These are phyloP conservation scores for Amiota mariae DNA, from an alignment of 2,888 invertebrate genomes.

Conservation along the genomic window DNA sequence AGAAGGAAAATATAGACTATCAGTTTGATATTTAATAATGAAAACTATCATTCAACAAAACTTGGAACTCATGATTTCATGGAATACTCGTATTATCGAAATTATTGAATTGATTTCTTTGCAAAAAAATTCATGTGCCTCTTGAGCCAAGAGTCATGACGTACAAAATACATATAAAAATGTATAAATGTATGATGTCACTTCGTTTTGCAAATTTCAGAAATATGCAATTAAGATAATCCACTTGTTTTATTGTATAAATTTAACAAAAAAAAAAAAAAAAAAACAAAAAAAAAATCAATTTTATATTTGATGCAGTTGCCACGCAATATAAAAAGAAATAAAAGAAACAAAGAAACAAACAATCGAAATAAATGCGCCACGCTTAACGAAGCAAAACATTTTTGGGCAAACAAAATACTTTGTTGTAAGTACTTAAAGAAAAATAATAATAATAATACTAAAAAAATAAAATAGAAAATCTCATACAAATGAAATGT, in stretches of 20 bases:
- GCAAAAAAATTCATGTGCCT: neutral
- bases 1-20: too few species aligned
- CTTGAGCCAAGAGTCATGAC: too few species aligned
- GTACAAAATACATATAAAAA: neutral
- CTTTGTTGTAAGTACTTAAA: constrained; percentile 4
- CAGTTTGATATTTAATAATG: too few species aligned
- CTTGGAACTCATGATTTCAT: neutral
- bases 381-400: constrained; percentile 36
- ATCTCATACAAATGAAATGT: constrained; percentile 7
- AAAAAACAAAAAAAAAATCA: neutral
- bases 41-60: too few species aligned
- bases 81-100: too few species aligned
- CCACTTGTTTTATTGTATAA: neutral
- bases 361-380: constrained; percentile 19
- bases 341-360: constrained; percentile 2
- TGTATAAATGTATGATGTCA: neutral
- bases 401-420: constrained; percentile 25
- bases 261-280: constrained; percentile 3
- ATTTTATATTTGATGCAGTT: neutral
- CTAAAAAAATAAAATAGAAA: neutral
- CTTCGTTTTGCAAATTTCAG: neutral
- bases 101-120: neutral
- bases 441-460: neutral
- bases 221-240: constrained; percentile 8
- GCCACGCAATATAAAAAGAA: neutral